These are phyloP conservation scores for Phataginus tetradactyla DNA, from an alignment of 2,797 vertebrate genomes.

Conservation along the genomic window DNA sequence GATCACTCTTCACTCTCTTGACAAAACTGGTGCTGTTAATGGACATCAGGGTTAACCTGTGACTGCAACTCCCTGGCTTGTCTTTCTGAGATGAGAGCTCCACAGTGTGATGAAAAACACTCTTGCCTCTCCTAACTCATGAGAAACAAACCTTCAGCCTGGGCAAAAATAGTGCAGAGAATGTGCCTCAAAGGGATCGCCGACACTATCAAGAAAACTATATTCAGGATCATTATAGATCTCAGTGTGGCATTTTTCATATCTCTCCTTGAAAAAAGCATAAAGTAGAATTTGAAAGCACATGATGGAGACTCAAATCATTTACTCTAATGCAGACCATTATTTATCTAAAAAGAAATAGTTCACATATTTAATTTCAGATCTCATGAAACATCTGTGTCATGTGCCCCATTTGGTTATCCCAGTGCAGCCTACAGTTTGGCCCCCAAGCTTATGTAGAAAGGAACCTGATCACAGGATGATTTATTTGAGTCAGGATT, in stretches of 20 bases:
- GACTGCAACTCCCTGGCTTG: constrained; percentile 35
- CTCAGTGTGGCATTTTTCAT: not conserved
- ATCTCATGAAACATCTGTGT: not conserved
- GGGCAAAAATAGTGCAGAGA: not conserved
- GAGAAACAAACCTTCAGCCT: constrained; percentile 33
- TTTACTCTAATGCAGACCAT: not conserved
- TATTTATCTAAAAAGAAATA: constrained; percentile 36
- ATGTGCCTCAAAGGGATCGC: not conserved
- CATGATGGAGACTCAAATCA: not conserved
- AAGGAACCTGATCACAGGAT: not conserved
- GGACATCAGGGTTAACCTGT: constrained; percentile 45
- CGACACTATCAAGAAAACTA: constrained; percentile 6
- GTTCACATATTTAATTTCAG: constrained; percentile 8
- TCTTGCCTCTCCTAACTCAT: constrained; percentile 60
- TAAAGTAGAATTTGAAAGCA: not conserved
- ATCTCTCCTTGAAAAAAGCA: not conserved
- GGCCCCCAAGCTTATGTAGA: not conserved
- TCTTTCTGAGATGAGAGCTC: constrained; percentile 45
- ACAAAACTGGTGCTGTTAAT: constrained; percentile 44
- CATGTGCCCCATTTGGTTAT: not conserved
- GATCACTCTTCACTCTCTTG: constrained; percentile 44
- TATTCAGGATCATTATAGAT: constrained; percentile 8
- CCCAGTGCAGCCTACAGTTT: not conserved
- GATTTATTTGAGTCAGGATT: not conserved
- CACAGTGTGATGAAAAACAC: not conserved